Evolutionary conservation across 2,113 vertebrate species (phyloP), one percentile per base, ranked within the genome.

Genomic region (Dendrocopos noguchii): DNA sequence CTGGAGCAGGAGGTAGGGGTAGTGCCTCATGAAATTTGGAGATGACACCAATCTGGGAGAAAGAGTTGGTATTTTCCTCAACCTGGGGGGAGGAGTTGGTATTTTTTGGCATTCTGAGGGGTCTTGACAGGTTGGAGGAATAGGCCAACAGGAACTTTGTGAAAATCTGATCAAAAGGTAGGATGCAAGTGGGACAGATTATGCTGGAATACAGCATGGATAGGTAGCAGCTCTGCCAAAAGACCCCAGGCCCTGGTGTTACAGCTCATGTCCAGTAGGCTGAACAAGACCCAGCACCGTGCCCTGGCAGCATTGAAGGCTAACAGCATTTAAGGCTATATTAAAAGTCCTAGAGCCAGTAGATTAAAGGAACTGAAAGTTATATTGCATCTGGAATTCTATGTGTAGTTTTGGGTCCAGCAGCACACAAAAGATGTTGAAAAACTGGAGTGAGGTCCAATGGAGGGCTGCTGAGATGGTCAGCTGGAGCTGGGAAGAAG

Each of bases 331-430:
- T 33, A 77, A 22, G n/a, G 27, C 27, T 53, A 29, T 55, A 70
- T 66, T 78, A 71, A 24, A 83, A 88, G n/a, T 77, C 33, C 64
- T 63, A 17, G 4, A 70, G 68, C 11, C 68, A 83, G 28, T 6
- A 80, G 60, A 84, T 59, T 13, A 95, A 88, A 88, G 56, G 7
- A 88, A 83, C 52, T 0, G n/a, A 39, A 56, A 80, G 19, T 36
- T 85, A 85, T 34, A 57, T 25, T 83, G 52, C 34, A 80, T 61
- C 64, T 92, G 67, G 73, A 92, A 86, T 29, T 34, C 12, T 88
- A 22, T 50, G 81, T 88, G 65, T 65, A 71, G 46, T 80, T 73
- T 77, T 61, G 60, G 65, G 80, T 70, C 56, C 60, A 88, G 66
- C 3, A 84, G 65, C 29, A 39, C 20, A 80, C 80, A 19, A 81